phyloP scores from a whole-genome alignment of 2,797 vertebrate species.

The Platyrinchus mystaceus region DNA sequence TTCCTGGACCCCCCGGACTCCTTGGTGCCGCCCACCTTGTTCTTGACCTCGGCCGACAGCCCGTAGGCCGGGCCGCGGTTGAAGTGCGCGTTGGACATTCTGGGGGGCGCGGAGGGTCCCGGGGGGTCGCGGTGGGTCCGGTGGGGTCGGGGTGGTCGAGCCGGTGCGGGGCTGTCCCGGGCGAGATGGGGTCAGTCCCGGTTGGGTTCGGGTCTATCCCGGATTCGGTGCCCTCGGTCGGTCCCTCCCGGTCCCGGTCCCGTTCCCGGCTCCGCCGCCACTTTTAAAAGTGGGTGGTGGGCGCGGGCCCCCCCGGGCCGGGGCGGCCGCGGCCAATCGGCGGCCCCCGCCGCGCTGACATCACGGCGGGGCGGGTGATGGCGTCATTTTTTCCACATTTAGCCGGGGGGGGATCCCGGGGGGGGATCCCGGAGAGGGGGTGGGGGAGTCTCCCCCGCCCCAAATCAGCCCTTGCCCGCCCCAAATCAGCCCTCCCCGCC shows the following conservation, averaged over 20 bases:
- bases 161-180: background rate
- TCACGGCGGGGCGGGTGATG: background rate
- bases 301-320: background rate
- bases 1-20: too few relatives aligned
- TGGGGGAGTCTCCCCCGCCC: background rate
- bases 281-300: conserved; percentile 23
- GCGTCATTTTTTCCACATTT: conserved; percentile 36
- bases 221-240: background rate
- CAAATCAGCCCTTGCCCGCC: too few relatives aligned
- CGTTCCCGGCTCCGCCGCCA: background rate
- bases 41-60: conserved; percentile 16
- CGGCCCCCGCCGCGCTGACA: background rate
- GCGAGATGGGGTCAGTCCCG: background rate
- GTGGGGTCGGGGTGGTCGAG: background rate
- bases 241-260: background rate
- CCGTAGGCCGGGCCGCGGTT: conserved; percentile 26
- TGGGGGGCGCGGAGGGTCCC: background rate
- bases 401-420: background rate
- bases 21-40: background rate
- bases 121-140: background rate
- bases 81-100: conserved; percentile 1
- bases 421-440: background rate
- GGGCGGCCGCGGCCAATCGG: background rate
- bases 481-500: too few relatives aligned
- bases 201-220: too few relatives aligned